Base-by-base conservation (phyloP, 1,140 invertebrate species). In the Apis dorsata region DNA sequence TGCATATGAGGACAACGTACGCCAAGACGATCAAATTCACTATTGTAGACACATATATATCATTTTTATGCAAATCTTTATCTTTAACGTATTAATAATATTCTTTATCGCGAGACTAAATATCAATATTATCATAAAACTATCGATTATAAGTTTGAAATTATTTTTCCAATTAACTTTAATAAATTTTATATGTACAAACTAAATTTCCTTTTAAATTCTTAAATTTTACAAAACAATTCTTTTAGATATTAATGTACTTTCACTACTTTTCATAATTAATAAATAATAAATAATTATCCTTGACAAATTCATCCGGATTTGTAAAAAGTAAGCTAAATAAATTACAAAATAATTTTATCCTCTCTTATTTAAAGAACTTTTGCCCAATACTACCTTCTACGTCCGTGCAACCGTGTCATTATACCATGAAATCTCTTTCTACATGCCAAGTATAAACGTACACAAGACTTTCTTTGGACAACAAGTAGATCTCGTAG, bases 391-490 rank as follows among this genome's bases (percentile, higher is more conserved):
- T 13, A 15, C n/a, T 24, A 15, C 24, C 17, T 15, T 63, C 8
- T 63, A 2, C 62, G 24, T 63, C 51, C 15, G 19, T 51, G 57
- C 15, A 49, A 51, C 28, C 60, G 65, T 65, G 28, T 73, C 34
- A 12, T 19, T 21, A n/a, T 2, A 28, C 55, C n/a, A 12, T 44
- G 34, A 44, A 44, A 44, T 44, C 34, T 44, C 34, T 44, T 44
- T 34, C 34, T 34, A 34, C 34, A 34, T 34, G 34, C 34, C 19
- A n/a, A 69, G 70, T 28, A 7, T 19, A n/a, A 15, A n/a, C 9
- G 49, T 68, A 57, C 57, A 15, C 55, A n/a, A 57, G 73, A 86
- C 72, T 77, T 79, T 79, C 72, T 49, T 86, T 63, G 15, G 63
- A 24, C 63, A 73, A 44, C 53, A 82, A 53, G 69, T 74, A 81